Base-by-base conservation (phyloP, 2,888 invertebrate species). In the Drosophila mimetica region DNA sequence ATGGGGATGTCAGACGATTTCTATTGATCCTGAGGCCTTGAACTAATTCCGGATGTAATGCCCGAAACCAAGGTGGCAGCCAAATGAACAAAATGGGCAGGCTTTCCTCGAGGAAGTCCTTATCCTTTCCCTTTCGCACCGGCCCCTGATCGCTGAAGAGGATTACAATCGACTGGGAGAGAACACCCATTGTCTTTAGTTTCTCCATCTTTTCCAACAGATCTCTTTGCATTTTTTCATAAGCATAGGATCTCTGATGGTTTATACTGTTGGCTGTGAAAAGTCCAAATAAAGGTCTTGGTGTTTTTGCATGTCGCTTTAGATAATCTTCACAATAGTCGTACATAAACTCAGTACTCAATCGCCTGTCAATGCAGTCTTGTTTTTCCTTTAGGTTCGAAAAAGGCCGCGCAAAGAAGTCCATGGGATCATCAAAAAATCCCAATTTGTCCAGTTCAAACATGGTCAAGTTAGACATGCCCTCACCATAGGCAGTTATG, bases 261-360 rank as follows among this genome's bases (percentile, higher is more conserved):
- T 95, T 95, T 65, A 95, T 94, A n/a, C 94, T 94, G 79, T 95
- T 95, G 74, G 95, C 93, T 96, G 96, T 96, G 86, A 96, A 95
- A 7, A 96, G 91, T 0, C 95, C 95, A 81, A 96, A 96, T 80
- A 93, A 94, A 0, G 94, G 93, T 13, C 92, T 93, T 0, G 94
- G 93, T 2, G 93, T 90, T 14, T 92, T 91, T 66, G 92, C 92
- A 77, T 94, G 95, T 0, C 93, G 93, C 1, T 92, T 91, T 0
- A 93, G 93, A 75, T 95, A 95, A 74, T 95, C 94, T 28, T 93
- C 81, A 0, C 94, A 94, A 76, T 94, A 94, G 74, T 95, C 93
- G 73, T 95, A 92, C 16, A 96, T 91, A 51, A 95, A 93, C 83
- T 95, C 94, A 1, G 94, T 93, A 4, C 94, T 93, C 11, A 93